Base-by-base conservation (phyloP, 2,113 vertebrate species). In the Atractosteus spatula region DNA sequence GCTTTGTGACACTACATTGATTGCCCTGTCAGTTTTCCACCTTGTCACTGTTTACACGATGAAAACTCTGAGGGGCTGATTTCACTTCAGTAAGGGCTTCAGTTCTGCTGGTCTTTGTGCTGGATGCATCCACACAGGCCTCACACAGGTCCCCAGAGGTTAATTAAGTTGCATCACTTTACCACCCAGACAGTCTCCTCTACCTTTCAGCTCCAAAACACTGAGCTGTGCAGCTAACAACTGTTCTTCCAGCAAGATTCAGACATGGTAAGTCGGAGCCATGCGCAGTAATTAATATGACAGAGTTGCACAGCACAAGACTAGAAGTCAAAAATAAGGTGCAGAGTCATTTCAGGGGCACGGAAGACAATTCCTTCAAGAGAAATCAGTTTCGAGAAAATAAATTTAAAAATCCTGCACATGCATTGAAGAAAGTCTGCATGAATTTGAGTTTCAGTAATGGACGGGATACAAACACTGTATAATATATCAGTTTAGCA, bases 201-300 rank as follows among this genome's bases (percentile, higher is more conserved):
- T 81, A 83, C 81, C 79, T 62, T 14, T 64, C 41, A 45, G 61
- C 70, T 56, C 7, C 10, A 14, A 55, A 54, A 47, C 56, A 65
- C 62, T 55, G 79, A 73, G 78, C 78, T 78, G 73, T 78, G 80
- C 73, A 59, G 54, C 77, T 82, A 82, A 84, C 82, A 86, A 83
- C 79, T 71, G 69, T 71, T 72, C 67, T 71, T 81, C 76, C 71
- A 63, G 71, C 75, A 77, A 76, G 62, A 5, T 64, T 64, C 62
- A 64, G 5, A 73, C n/a, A 78, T 77, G 80, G 81, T 73, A 71
- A 55, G 80, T 79, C 5, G 64, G 77, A 78, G 80, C 83, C 82
- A 75, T 54, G 75, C 76, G 59, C 71, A 77, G 82, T 89, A 87
- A 90, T 91, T 89, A 87, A 89, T 84, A 82, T 86, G 86, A 91